Evolutionary conservation across 2,888 invertebrate genomes (phyloP), one percentile per base, ranked within the genome.

Genomic region (Conistra vaccinii): DNA sequence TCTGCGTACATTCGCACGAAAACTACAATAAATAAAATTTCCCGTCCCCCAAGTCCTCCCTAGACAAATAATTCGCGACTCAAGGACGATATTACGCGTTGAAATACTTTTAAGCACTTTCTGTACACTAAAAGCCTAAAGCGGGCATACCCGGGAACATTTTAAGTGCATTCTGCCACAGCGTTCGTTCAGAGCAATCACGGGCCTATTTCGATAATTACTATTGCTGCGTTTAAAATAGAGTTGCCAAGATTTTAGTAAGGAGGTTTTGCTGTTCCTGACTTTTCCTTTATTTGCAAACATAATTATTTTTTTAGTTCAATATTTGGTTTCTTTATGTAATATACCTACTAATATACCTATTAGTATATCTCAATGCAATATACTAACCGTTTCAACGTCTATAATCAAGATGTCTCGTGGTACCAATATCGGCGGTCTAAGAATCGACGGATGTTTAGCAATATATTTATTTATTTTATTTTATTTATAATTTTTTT

Each of bases 171-270:
- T 73, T 81, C 75, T 29, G 51, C 60, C 74, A 23, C 76, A 14
- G 55, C 65, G 75, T 42, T 48, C 70, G 72, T 69, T 80, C 69
- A 26, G 62, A 69, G 84, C 85, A 81, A 87, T 87, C 77, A 70
- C 61, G 53, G 78, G 62, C 81, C 84, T 83, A 83, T 86, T 86
- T 83, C 87, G 79, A 87, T 87, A 86, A 87, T 83, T 78, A 80
- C 79, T 78, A 76, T 82, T 58, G 82, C 76, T 74, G 80, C 81
- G 72, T 74, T 86, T 81, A 85, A 76, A 86, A 66, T 69, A 69
- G 29, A 68, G 70, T 65, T 71, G 57, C 73, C 20, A 61, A 73
- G 77, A 66, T 73, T 73, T 70, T 68, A 6, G n/a, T 72, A 32
- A 42, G 6, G 32, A 58, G 5, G 35, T 32, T 45, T 76, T 42